Conservation (phyloP, 1,140 invertebrate genomes). For the Drosophila suzukii region DNA sequence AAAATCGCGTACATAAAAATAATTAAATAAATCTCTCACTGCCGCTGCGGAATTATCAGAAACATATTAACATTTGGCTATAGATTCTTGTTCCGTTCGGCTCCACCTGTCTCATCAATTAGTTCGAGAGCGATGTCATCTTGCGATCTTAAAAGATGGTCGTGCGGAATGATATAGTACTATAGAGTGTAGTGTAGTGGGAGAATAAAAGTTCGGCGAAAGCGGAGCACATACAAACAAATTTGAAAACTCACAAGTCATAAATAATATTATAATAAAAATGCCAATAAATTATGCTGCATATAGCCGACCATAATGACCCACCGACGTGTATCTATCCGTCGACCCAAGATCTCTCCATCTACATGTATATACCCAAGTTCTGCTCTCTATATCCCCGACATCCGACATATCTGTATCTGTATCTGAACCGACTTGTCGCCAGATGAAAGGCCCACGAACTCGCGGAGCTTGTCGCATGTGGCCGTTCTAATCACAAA, state of each 20-base stretch:
- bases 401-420: background rate
- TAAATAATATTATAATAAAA: slow-evolving; percentile 80
- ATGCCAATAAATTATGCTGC: slow-evolving; percentile 64
- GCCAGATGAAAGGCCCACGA: slow-evolving; percentile 44
- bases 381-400: slow-evolving; percentile 7
- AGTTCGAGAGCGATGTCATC: slow-evolving; percentile 44
- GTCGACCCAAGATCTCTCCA: slow-evolving; percentile 31
- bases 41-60: slow-evolving; percentile 4
- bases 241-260: slow-evolving; percentile 68
- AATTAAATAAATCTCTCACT: slow-evolving; percentile 39
- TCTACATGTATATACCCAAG: slow-evolving; percentile 20
- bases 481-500: slow-evolving; percentile 56
- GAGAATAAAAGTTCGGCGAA: slow-evolving; percentile 15
- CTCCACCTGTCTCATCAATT: slow-evolving; percentile 51
- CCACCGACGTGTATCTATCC: slow-evolving; percentile 30
- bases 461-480: slow-evolving; percentile 45
- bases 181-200: background rate
- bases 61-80: slow-evolving; percentile 4
- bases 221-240: slow-evolving; percentile 49
- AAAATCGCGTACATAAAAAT: slow-evolving; percentile 38
- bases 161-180: slow-evolving; percentile 44
- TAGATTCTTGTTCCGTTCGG: slow-evolving; percentile 30
- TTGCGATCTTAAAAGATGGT: slow-evolving; percentile 37
- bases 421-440: slow-evolving; percentile 30
- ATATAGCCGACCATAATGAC: slow-evolving; percentile 46